Conservation (phyloP, 2,113 vertebrate species). For the Todiramphus chloris region DNA sequence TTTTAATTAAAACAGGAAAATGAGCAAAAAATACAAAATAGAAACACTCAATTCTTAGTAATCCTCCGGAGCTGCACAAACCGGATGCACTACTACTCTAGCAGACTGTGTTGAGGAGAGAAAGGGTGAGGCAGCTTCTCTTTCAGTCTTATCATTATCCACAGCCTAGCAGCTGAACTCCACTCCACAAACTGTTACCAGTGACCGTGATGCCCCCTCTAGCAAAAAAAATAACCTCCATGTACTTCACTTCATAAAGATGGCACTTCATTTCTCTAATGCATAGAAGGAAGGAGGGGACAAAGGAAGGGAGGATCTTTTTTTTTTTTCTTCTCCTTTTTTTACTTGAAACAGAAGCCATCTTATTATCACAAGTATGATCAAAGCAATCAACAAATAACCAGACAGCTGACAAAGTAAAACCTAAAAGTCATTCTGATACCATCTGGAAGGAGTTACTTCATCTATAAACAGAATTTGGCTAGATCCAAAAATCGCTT, state of each 20-base stretch:
- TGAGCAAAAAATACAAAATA: not conserved
- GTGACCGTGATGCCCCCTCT: not conserved
- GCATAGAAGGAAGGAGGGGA: not conserved
- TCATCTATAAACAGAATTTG: not conserved
- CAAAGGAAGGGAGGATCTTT: too few species aligned
- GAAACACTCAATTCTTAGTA: not conserved
- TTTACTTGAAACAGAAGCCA: not conserved
- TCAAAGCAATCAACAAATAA: not conserved
- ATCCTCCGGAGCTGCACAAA: not conserved
- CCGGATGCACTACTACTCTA: not conserved
- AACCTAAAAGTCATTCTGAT: not conserved
- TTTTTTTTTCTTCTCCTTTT: fast-evolving
- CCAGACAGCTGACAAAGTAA: not conserved
- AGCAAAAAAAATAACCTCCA: not conserved
- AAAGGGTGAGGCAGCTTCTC: not conserved
- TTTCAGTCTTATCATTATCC: not conserved
- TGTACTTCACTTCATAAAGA: fast-evolving
- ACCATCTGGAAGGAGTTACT: conserved; percentile 15
- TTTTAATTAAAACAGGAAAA: not conserved
- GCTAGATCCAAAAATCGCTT: not conserved
- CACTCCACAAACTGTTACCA: not conserved
- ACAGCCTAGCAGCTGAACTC: not conserved
- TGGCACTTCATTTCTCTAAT: not conserved
- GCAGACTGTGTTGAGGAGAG: not conserved
- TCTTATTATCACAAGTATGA: not conserved